Percentiles rank a stretch among this genome's conserved stretches.
phyloP scores from a whole-genome alignment of 1,140 invertebrate genomes.

The Drosophila dunni region DNA sequence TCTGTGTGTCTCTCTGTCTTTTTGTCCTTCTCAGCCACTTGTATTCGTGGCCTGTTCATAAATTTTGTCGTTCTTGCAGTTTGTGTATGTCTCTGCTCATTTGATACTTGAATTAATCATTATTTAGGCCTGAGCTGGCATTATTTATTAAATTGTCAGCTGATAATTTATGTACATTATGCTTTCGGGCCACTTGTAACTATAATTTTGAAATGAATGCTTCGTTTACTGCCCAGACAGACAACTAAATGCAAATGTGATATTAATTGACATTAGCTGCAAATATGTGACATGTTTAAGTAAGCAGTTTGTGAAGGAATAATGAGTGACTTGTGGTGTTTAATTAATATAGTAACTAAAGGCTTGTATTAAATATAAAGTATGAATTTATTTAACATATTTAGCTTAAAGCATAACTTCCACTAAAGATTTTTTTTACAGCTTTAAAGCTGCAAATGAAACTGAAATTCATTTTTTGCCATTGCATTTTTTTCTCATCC shows the following conservation, averaged over 20 bases:
- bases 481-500: slow-evolving; percentile 5
- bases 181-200: slow-evolving; percentile 8
- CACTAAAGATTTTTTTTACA: background rate
- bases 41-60: background rate
- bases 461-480: slow-evolving; percentile 9
- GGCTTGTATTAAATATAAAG: background rate
- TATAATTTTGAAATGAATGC: slow-evolving; percentile 34
- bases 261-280: slow-evolving; percentile 18
- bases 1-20: background rate
- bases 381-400: no score
- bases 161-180: slow-evolving; percentile 61
- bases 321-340: no score
- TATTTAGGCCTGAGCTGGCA: slow-evolving; percentile 40
- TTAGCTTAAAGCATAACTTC: no score
- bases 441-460: slow-evolving; percentile 26
- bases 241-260: slow-evolving; percentile 27
- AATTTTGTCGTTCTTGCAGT: slow-evolving; percentile 2
- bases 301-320: background rate
- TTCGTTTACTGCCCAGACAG: slow-evolving; percentile 32
- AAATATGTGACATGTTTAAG: slow-evolving; percentile 8
- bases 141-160: slow-evolving; percentile 74
- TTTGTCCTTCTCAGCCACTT: background rate
- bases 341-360: background rate
- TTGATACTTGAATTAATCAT: slow-evolving; percentile 59
- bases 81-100: slow-evolving; percentile 16